These are phyloP conservation scores for Sminthurinus signatus DNA, from an alignment of 1,140 invertebrate genomes.

Conservation along the genomic window DNA sequence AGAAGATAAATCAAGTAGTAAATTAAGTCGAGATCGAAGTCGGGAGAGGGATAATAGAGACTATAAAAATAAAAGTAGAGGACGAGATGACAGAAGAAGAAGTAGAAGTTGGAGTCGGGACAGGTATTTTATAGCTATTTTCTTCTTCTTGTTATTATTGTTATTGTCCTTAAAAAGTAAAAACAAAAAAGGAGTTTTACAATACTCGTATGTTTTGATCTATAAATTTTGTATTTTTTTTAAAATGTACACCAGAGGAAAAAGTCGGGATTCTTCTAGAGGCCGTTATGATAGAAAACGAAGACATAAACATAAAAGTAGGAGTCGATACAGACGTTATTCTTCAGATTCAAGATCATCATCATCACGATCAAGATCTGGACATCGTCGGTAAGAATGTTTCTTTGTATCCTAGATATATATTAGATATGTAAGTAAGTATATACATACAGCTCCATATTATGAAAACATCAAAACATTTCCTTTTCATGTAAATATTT, in stretches of 20 bases:
- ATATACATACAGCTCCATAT: no score
- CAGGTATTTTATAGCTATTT: slow-evolving; percentile 29
- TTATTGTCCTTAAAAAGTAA: slow-evolving; percentile 5
- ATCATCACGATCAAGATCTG: not conserved
- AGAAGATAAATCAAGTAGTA: no score
- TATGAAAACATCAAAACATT: slow-evolving; percentile 25
- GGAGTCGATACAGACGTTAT: slow-evolving; percentile 14
- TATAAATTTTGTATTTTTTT: not conserved
- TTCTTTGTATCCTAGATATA: slow-evolving; percentile 23
- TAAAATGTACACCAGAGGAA: not conserved
- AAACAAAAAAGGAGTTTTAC: not conserved
- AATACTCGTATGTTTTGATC: not conserved
- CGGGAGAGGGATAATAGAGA: slow-evolving; percentile 32
- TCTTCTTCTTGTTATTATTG: not conserved
- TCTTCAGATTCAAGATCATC: slow-evolving; percentile 15
- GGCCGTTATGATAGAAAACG: slow-evolving; percentile 18
- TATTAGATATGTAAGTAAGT: slow-evolving; percentile 27
- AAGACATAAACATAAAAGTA: slow-evolving; percentile 14
- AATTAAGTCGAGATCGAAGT: slow-evolving; percentile 8
- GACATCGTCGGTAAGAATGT: slow-evolving; percentile 27
- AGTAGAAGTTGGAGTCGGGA: slow-evolving; percentile 39
- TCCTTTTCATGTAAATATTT: slow-evolving; percentile 7
- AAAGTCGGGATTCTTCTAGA: slow-evolving; percentile 20
- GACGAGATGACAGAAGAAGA: slow-evolving; percentile 40
- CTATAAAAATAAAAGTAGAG: no score